Evolutionary conservation across 1,140 invertebrate genomes (phyloP), one percentile per base, ranked within the genome.

Genomic region (Lineus longissimus): DNA sequence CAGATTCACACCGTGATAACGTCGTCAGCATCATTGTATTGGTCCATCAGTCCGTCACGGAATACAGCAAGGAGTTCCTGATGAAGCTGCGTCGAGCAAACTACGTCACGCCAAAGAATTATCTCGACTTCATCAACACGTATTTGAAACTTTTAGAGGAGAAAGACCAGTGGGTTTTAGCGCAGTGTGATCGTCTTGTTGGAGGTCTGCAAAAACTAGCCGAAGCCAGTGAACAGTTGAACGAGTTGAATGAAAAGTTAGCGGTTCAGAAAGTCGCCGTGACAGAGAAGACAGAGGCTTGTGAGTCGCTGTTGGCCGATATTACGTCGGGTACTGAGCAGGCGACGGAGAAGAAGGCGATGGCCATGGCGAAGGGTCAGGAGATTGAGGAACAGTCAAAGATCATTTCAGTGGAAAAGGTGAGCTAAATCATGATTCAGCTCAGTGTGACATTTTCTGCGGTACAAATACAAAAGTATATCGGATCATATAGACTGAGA

Each of bases 31-130:
- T 94, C 74, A 88, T 93, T 11, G 91, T 95, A 0, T 86, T 91
- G 75, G 90, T 92, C 0, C 93, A 95, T 73, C 84, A 86, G 61
- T 87, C 86, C 0, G 87, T 93, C 11, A 85, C 85, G 19, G 73
- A 84, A 0, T 93, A 91, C 76, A 90, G 88, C 0, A 74, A 73
- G n/a, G 87, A 90, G 57, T 94, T 91, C 73, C 76, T 87, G 9
- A 74, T 86, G 17, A 88, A 89, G 61, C 77, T 92, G 9, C 81
- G 90, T 30, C 83, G 92, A 43, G 88, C 86, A 72, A 94, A 93
- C 80, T 93, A 89, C 73, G 89, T 94, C 0, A 94, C 92, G 2
- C 93, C 93, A 0, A 94, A 92, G 68, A 92, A 95, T 74, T 96
- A 91, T 75, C 81, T 95, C 64, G 92, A 94, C 77, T 94, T 88